Evolutionary conservation across 1,140 invertebrate genomes (phyloP).

Genomic region (Teleogryllus occipitalis): DNA sequence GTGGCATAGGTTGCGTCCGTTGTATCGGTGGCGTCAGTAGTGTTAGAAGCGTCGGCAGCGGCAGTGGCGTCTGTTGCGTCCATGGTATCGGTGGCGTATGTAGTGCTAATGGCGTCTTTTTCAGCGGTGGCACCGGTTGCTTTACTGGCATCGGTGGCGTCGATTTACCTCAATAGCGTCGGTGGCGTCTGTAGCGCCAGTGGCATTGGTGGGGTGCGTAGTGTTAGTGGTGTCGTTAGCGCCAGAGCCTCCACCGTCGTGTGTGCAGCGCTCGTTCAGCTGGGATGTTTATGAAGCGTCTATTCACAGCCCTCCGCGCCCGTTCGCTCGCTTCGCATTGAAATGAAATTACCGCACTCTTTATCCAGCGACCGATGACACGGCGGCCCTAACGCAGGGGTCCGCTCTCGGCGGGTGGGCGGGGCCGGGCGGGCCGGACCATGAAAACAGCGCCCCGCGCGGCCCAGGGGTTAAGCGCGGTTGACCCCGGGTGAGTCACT

Average conservation of each 20-base stretch:
- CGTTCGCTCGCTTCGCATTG: neutral
- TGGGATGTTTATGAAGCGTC: neutral
- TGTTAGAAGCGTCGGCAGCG: no score
- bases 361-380: neutral
- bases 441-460: neutral
- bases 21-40: no score
- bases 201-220: neutral
- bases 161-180: no score
- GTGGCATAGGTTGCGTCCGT: no score
- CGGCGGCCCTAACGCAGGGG: no score
- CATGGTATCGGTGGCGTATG: no score
- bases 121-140: no score
- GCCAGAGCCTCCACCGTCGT: neutral
- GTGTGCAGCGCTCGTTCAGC: neutral
- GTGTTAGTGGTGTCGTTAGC: neutral
- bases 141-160: no score
- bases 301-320: neutral
- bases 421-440: no score
- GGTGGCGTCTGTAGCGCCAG: no score
- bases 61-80: no score
- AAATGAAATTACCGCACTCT: conserved; percentile 1
- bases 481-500: neutral
- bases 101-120: no score
- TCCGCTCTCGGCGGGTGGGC: neutral
- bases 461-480: neutral